phyloP scores from a whole-genome alignment of 1,140 invertebrate species.

The Drosophila bipectinata region DNA sequence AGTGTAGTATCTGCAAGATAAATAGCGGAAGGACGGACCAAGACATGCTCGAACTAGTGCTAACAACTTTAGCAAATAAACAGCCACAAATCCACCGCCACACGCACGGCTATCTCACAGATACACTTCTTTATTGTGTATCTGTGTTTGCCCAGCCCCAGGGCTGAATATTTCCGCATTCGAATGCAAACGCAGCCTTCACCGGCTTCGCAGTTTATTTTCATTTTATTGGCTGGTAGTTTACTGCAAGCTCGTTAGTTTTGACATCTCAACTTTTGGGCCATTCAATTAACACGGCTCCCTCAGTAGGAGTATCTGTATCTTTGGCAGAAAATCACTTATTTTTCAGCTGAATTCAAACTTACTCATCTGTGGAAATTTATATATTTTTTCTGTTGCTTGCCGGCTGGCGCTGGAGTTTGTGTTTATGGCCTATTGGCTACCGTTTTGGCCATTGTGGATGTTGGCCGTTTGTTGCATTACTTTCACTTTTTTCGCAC shows the following conservation, averaged over 20 bases:
- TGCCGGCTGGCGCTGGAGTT: conserved; percentile 37
- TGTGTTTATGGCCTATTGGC: conserved; percentile 69
- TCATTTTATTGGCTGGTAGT: conserved; percentile 24
- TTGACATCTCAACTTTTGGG: conserved; percentile 46
- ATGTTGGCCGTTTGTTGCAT: conserved; percentile 49
- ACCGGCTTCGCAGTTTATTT: conserved; percentile 4
- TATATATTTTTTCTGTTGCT: conserved; percentile 38
- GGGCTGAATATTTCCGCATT: conserved; percentile 50
- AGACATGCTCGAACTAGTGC: conserved; percentile 32
- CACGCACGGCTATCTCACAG: conserved; percentile 15
- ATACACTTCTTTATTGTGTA: conserved; percentile 11
- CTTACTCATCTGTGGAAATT: conserved; percentile 76
- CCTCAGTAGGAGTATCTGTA: too few species aligned
- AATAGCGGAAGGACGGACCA: conserved; percentile 43
- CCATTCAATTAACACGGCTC: conserved; percentile 12
- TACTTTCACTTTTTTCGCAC: conserved; percentile 75
- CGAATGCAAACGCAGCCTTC: conserved; percentile 40
- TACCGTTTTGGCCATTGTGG: conserved; percentile 70
- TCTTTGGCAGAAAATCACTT: neutral
- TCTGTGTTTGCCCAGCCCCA: conserved; percentile 20
- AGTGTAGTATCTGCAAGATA: conserved; percentile 49
- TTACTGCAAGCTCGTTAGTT: conserved; percentile 40
- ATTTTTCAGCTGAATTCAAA: conserved; percentile 53
- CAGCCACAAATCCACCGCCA: conserved; percentile 34
- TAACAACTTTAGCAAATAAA: conserved; percentile 45